These are phyloP conservation scores for Dicranocentrus wangi DNA, from an alignment of 2,888 invertebrate species.

Conservation along the genomic window DNA sequence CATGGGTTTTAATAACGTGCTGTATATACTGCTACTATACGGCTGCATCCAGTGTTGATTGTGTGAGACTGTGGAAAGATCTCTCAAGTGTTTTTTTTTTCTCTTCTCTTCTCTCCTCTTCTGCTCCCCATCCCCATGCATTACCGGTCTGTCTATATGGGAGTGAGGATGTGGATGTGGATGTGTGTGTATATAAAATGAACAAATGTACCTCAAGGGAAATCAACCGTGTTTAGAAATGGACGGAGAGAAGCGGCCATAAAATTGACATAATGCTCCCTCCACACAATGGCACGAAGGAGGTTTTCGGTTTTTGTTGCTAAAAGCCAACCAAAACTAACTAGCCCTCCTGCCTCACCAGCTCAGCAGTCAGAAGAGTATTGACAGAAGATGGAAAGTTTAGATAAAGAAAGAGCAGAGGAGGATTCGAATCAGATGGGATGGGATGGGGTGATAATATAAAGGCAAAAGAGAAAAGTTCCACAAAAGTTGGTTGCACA, in stretches of 20 bases:
- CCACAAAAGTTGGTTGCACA: too few species aligned
- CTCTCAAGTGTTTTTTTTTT: slow-evolving; percentile 24
- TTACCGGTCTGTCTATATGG: slow-evolving; percentile 33
- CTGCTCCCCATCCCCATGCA: slow-evolving; percentile 9
- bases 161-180: too few species aligned
- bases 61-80: background rate
- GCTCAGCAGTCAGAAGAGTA: slow-evolving; percentile 7
- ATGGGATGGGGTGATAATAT: slow-evolving; percentile 4
- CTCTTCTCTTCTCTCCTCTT: slow-evolving; percentile 5
- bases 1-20: background rate
- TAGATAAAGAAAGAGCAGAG: slow-evolving; percentile 28
- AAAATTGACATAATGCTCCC: slow-evolving; percentile 69
- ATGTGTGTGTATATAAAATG: too few species aligned
- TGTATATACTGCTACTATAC: too few species aligned
- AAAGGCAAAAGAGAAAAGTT: background rate
- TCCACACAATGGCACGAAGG: slow-evolving; percentile 53
- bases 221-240: slow-evolving; percentile 70
- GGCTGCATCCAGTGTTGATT: background rate
- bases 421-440: slow-evolving; percentile 13
- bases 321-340: slow-evolving; percentile 37
- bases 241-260: slow-evolving; percentile 67
- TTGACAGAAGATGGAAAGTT: slow-evolving; percentile 51
- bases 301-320: slow-evolving; percentile 22
- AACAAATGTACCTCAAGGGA: slow-evolving; percentile 69
- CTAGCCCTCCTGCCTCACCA: slow-evolving; percentile 21